These are phyloP conservation scores for Aphaenogaster ashmeadi DNA, from an alignment of 1,140 invertebrate species.

Conservation along the genomic window DNA sequence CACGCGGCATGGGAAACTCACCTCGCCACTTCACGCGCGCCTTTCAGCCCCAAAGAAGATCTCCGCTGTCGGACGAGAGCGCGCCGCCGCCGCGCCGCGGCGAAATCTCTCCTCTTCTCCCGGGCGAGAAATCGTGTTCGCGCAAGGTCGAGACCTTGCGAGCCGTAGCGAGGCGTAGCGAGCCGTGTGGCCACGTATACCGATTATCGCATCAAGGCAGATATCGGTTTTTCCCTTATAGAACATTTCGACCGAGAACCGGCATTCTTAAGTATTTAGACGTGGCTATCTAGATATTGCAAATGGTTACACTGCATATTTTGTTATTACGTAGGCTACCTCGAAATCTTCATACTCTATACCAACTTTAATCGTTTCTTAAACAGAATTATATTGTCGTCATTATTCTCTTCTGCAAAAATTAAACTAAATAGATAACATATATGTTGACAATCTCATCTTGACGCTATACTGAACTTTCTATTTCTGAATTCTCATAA, in stretches of 20 bases:
- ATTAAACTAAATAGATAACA: not conserved
- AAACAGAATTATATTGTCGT: not conserved
- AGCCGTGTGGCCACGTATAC: constrained; percentile 27
- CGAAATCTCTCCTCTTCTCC: constrained; percentile 35
- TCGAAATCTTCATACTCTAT: not conserved
- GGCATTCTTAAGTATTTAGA: not conserved
- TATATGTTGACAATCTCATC: not conserved
- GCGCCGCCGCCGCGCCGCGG: constrained; percentile 21
- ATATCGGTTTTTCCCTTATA: constrained; percentile 20
- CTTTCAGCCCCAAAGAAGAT: constrained; percentile 65
- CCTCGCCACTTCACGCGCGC: constrained; percentile 68
- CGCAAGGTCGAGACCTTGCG: constrained; percentile 74
- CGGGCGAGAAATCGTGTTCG: constrained; percentile 41
- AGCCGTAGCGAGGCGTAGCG: constrained; percentile 50
- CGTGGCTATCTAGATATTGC: not conserved
- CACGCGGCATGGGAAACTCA: constrained; percentile 71
- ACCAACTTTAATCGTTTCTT: not conserved
- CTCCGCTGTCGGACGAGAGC: constrained; percentile 63
- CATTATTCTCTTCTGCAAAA: not conserved
- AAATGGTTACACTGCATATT: not conserved
- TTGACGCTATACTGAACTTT: not conserved
- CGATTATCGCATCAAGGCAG: constrained; percentile 39
- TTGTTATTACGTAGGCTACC: not conserved
- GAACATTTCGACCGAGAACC: not conserved
- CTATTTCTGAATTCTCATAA: not conserved